phyloP scores from a whole-genome alignment of 2,797 vertebrate genomes.

The Menidia menidia region DNA sequence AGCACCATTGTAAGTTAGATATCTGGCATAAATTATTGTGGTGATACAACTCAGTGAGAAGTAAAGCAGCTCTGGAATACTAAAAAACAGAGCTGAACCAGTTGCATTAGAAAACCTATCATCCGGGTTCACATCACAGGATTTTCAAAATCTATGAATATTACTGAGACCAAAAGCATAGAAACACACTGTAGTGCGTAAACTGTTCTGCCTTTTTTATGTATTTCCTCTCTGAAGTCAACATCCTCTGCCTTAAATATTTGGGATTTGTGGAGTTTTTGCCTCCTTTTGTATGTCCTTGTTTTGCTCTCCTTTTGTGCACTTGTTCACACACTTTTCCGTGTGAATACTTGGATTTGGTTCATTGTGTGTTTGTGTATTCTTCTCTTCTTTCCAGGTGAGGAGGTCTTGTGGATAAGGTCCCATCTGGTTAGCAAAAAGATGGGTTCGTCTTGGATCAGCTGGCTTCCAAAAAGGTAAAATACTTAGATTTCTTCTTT shows the following conservation, averaged over 20 bases:
- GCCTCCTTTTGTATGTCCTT: neutral
- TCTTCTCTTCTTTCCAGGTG: conserved; percentile 13
- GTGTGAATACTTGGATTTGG: conserved; percentile 12
- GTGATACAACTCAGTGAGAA: neutral
- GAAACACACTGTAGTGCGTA: neutral
- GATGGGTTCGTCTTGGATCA: neutral
- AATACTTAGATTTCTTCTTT: conserved; percentile 1
- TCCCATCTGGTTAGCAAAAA: conserved; percentile 12
- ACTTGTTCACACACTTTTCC: conserved; percentile 1
- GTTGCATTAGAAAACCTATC: neutral
- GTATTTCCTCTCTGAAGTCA: neutral
- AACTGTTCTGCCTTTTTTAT: neutral
- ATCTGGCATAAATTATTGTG: too few species aligned
- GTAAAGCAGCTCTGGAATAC: neutral
- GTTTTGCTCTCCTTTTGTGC: neutral
- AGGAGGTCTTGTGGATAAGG: conserved; percentile 15
- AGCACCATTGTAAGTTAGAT: too few species aligned
- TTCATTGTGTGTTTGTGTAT: conserved; percentile 13
- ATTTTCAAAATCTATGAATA: neutral
- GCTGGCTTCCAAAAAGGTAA: conserved; percentile 23
- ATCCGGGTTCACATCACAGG: too few species aligned
- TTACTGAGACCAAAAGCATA: neutral
- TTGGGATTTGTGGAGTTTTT: neutral
- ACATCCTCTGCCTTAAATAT: neutral
- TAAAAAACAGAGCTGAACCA: neutral